These are phyloP conservation scores for Calephelis virginiensis DNA, from an alignment of 1,140 invertebrate genomes.

Conservation along the genomic window DNA sequence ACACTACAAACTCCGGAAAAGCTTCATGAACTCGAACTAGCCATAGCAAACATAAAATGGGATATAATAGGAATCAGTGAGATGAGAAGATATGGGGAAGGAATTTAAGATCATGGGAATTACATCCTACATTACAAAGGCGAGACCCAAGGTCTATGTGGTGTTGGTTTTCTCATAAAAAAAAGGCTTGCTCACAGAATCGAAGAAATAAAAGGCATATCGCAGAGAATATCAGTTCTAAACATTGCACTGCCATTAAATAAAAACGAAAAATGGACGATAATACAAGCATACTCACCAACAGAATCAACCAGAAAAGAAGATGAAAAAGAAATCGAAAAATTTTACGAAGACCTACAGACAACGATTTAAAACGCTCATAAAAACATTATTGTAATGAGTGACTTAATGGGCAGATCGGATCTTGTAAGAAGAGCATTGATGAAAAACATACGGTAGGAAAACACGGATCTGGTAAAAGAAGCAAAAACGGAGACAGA, in stretches of 20 bases:
- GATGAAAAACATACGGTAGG: too few relatives aligned
- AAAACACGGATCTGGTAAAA: neutral
- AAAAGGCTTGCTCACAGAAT: constrained; percentile 2
- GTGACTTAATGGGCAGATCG: neutral
- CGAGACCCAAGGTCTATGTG: neutral
- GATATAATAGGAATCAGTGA: too few relatives aligned
- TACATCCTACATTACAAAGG: constrained; percentile 6
- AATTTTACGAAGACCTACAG: constrained; percentile 6
- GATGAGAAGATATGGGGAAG: constrained; percentile 18
- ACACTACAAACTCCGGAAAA: too few relatives aligned
- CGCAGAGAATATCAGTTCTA: constrained; percentile 1
- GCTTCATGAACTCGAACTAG: too few relatives aligned
- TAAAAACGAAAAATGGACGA: neutral
- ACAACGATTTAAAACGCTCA: constrained; percentile 11
- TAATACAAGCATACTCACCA: constrained; percentile 1
- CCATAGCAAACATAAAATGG: too few relatives aligned
- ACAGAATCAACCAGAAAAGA: neutral
- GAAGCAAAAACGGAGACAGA: neutral
- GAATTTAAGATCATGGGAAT: constrained; percentile 4
- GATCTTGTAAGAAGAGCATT: neutral
- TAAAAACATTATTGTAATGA: constrained; percentile 1
- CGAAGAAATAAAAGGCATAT: constrained; percentile 7
- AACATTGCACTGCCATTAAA: neutral
- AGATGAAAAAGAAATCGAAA: neutral
- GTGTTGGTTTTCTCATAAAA: constrained; percentile 1